Evolutionary conservation across 2,888 invertebrate genomes (phyloP).

Genomic region (Metellina segmentata): DNA sequence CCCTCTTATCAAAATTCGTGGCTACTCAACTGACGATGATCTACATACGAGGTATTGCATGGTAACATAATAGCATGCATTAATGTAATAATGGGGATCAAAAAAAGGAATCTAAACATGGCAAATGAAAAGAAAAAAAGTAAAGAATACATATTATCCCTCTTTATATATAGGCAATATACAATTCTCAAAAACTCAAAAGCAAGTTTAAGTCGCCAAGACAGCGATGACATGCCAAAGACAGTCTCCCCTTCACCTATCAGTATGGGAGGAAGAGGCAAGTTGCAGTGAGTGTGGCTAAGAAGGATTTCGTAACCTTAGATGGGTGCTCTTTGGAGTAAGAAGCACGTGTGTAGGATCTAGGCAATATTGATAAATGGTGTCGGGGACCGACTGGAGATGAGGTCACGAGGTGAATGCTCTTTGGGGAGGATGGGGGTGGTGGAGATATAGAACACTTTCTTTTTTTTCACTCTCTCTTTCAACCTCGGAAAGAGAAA

Average conservation of each 20-base stretch:
- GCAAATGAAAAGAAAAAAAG: no score
- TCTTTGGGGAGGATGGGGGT: slow-evolving; percentile 58
- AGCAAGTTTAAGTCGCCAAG: slow-evolving; percentile 1
- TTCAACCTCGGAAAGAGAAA: background rate
- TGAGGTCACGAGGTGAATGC: slow-evolving; percentile 70
- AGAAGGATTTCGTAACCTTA: slow-evolving; percentile 54
- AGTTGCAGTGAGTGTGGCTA: slow-evolving; percentile 7
- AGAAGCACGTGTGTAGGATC: slow-evolving; percentile 61
- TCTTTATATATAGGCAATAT: no score
- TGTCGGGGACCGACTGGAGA: slow-evolving; percentile 49
- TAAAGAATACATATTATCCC: no score
- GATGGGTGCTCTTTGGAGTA: slow-evolving; percentile 58
- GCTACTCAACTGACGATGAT: no score
- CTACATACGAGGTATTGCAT: no score
- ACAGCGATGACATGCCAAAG: background rate
- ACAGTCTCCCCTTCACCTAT: background rate
- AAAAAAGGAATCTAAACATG: no score
- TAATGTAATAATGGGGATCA: no score
- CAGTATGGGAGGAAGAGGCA: slow-evolving; percentile 20
- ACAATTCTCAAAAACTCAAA: background rate
- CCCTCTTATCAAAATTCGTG: no score
- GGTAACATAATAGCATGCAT: no score
- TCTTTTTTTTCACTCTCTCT: slow-evolving; percentile 24
- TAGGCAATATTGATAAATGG: slow-evolving; percentile 66
- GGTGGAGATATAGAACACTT: slow-evolving; percentile 21